Evolutionary conservation across 2,888 invertebrate species (phyloP).

Genomic region (Rosalia funebris): DNA sequence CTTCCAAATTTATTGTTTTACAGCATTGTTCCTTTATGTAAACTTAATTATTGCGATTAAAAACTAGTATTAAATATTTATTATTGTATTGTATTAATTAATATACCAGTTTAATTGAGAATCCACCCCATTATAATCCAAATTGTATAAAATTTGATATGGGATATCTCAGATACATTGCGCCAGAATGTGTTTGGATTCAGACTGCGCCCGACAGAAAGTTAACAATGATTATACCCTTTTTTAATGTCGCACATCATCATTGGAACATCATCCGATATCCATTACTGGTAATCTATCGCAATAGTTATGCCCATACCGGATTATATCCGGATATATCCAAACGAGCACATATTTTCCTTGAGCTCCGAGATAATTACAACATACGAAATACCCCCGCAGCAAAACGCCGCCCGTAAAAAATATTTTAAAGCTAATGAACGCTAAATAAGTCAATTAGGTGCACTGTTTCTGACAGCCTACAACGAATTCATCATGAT

Average conservation of each 20-base stretch:
- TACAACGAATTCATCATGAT: constrained; percentile 46
- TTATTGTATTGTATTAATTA: too few species aligned
- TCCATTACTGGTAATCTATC: neutral
- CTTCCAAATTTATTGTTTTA: neutral
- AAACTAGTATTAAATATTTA: too few species aligned
- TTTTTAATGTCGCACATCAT: neutral
- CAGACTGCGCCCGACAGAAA: neutral
- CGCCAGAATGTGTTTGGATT: too few species aligned
- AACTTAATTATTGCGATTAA: too few species aligned
- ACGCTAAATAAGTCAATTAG: constrained; percentile 40
- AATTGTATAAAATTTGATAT: too few species aligned
- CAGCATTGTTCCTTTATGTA: too few species aligned
- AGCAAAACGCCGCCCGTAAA: constrained; percentile 5
- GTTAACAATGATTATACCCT: neutral
- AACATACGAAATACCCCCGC: constrained; percentile 7
- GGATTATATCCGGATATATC: too few species aligned
- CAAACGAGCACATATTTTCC: neutral
- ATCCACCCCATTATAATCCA: too few species aligned
- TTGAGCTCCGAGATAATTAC: constrained; percentile 3
- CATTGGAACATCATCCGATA: neutral
- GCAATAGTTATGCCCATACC: too few species aligned
- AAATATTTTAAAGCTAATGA: constrained; percentile 29
- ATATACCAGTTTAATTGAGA: too few species aligned
- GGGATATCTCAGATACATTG: too few species aligned
- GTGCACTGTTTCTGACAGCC: constrained; percentile 39